phyloP scores from a whole-genome alignment of 2,113 vertebrate genomes.

The Hipposideros armiger region DNA sequence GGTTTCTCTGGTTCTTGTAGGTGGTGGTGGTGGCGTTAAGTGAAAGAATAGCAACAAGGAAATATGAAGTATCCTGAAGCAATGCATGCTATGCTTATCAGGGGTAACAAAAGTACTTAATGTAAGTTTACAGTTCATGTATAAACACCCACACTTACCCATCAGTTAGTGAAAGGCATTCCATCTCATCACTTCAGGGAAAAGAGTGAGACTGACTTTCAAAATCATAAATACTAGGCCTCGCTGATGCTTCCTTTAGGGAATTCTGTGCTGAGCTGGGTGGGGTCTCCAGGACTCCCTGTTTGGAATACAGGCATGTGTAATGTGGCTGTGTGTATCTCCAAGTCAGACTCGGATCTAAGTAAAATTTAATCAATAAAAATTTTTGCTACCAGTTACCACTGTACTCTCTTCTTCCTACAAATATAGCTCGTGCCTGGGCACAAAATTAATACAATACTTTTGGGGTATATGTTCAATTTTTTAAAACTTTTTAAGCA shows the following conservation, averaged over 20 bases:
- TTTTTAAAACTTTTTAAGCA: background rate
- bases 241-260: background rate
- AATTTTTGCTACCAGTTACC: background rate
- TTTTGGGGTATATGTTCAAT: background rate
- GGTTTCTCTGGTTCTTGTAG: background rate
- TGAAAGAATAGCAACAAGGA: background rate
- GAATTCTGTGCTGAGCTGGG: background rate
- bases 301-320: background rate
- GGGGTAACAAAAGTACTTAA: background rate
- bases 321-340: background rate
- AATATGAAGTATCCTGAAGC: background rate
- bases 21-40: background rate
- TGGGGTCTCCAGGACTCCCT: background rate
- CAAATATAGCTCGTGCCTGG: background rate
- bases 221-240: background rate
- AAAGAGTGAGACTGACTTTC: background rate
- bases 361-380: background rate
- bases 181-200: background rate
- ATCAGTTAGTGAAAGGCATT: background rate
- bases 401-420: background rate
- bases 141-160: background rate
- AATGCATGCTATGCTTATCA: background rate
- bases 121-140: background rate
- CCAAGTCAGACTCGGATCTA: background rate
- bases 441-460: background rate